Evolutionary conservation across 1,140 invertebrate genomes (phyloP), one percentile per base, ranked within the genome.

Genomic region (Achatina immaculata): DNA sequence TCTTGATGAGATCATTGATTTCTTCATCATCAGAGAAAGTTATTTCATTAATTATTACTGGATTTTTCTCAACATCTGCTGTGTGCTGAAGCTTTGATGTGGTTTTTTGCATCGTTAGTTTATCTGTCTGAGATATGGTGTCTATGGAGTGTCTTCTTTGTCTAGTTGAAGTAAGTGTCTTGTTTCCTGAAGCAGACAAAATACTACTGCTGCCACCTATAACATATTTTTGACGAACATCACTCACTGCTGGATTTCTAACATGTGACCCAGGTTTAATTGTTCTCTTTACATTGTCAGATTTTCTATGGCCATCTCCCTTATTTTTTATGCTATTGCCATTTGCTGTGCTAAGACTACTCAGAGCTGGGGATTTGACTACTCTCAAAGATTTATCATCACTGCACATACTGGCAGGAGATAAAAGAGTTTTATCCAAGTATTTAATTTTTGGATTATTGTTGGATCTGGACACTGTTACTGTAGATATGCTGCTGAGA

Each of bases 371-470:
- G 45, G 79, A 82, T 31, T 74, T 81, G 3, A 74, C 68, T 36
- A 62, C 42, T 19, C 28, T 68, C 38, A 66, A 34, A 51, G 40
- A 24, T 45, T 75, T 80, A 31, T 66, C 73, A 31, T 75, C 36
- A 9, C 66, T 78, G 72, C 77, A 77, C 73, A 19, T 78, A 72
- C 21, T 73, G 36, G 82, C 84, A 40, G 86, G 81, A 28, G 84
- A 84, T 31, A 43, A 34, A 3, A 66, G 36, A 28, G 36, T 62
- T 31, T 62, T 80, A 45, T 72, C 45, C 24, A 24, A 42, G n/a
- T 71, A 74, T 34, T 34, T 58, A 11, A 73, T 40, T 24, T 55
- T 66, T n/a, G 79, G n/a, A 55, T 51, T 68, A 40, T 42, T 68
- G 28, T 68, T 78, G 36, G 76, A 68, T 3, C 34, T 40, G 6